These are phyloP conservation scores for Gnathonemus longibarbis DNA, from an alignment of 2,113 vertebrate genomes.

Conservation along the genomic window DNA sequence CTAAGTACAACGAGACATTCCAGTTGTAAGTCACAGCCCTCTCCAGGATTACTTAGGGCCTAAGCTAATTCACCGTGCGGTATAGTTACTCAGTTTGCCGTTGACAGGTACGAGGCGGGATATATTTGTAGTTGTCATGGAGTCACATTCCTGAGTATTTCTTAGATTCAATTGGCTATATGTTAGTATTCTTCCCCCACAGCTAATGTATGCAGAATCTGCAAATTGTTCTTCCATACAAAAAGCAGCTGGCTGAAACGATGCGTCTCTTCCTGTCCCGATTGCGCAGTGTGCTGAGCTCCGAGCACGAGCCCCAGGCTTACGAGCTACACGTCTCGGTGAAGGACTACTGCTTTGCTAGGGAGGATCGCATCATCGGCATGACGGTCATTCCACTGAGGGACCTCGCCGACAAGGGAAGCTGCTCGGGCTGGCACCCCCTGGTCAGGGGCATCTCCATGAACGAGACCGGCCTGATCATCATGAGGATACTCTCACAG, in stretches of 20 bases:
- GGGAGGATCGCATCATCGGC: conserved; percentile 86
- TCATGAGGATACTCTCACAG: conserved; percentile 94
- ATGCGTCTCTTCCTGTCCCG: conserved; percentile 1
- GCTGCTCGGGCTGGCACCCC: conserved; percentile 73
- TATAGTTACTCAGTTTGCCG: neutral
- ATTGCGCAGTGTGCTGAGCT: conserved; percentile 71
- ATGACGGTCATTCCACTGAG: conserved; percentile 87
- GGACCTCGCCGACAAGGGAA: conserved; percentile 71
- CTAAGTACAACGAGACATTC: conserved; percentile 97
- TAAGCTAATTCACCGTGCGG: neutral
- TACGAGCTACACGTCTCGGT: conserved; percentile 92
- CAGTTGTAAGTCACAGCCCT: conserved; percentile 83
- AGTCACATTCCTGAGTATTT: neutral
- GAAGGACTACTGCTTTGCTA: conserved; percentile 97
- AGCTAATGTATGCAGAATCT: neutral
- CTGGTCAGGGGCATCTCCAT: conserved; percentile 73
- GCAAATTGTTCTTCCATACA: neutral
- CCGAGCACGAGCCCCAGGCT: conserved; percentile 73
- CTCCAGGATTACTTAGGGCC: neutral
- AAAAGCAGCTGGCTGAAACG: neutral
- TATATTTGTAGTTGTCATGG: neutral
- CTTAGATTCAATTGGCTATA: neutral
- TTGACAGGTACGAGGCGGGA: too few relatives aligned
- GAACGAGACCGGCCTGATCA: conserved; percentile 91
- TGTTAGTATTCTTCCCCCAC: neutral